Conservation (phyloP, 2,888 invertebrate genomes). For the Fabriciana adippe region DNA sequence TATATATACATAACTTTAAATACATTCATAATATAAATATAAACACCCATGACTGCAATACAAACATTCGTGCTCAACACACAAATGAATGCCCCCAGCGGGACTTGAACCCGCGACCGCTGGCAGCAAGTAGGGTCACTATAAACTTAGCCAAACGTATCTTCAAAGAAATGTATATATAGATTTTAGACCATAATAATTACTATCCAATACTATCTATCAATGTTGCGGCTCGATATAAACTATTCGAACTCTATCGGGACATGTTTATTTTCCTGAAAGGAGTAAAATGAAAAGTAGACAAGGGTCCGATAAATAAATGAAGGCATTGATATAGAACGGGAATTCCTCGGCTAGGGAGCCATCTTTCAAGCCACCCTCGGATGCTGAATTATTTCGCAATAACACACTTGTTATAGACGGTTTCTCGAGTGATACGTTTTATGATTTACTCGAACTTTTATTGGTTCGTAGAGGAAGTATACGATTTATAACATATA, state of each 20-base stretch:
- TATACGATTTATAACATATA: constrained; percentile 81
- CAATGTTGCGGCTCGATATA: constrained; percentile 52
- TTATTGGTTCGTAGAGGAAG: constrained; percentile 82
- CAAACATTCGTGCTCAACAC: too few species aligned
- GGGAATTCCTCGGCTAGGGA: constrained; percentile 77
- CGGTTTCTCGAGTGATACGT: constrained; percentile 79
- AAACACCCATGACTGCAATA: too few species aligned
- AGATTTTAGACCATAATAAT: constrained; percentile 39
- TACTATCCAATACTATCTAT: constrained; percentile 56
- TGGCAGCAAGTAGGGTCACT: too few species aligned
- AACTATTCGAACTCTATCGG: constrained; percentile 63
- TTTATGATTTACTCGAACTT: constrained; percentile 82
- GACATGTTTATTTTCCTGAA: constrained; percentile 73
- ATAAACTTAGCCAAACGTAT: too few species aligned
- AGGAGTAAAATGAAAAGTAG: constrained; percentile 82
- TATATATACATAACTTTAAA: too few species aligned
- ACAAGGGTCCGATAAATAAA: constrained; percentile 82
- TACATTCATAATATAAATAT: too few species aligned
- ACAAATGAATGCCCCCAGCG: too few species aligned
- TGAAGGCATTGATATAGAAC: constrained; percentile 79
- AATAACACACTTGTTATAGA: constrained; percentile 83
- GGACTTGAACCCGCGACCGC: too few species aligned
- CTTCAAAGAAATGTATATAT: too few species aligned
- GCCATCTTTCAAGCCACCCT: constrained; percentile 77
- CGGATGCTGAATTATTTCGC: constrained; percentile 80